Conservation (phyloP, 2,888 invertebrate species). For the Synanthedon andrenaeformis region DNA sequence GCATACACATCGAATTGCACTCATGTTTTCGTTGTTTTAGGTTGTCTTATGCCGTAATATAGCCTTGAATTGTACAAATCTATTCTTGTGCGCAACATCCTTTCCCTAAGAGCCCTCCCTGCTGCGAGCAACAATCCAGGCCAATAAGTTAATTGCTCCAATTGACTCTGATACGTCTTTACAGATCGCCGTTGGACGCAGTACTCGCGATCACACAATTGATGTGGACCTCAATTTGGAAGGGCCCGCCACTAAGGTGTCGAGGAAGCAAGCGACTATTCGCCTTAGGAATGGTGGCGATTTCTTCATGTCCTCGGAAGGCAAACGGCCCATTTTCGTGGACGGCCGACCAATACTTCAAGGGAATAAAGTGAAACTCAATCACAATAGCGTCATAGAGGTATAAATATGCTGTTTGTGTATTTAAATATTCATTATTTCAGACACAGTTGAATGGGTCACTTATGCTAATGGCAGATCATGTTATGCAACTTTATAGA, state of each 20-base stretch:
- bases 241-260: constrained; percentile 94
- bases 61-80: background rate
- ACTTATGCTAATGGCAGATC: background rate
- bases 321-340: constrained; percentile 93
- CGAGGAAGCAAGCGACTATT: constrained; percentile 92
- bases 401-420: constrained; percentile 44
- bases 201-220: constrained; percentile 87
- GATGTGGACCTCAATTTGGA: constrained; percentile 95
- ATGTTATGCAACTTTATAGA: background rate
- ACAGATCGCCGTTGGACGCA: constrained; percentile 91
- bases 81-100: background rate
- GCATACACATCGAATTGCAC: no score
- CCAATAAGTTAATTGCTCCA: background rate
- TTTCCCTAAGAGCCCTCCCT: background rate
- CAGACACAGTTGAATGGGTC: background rate
- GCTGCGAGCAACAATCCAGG: background rate
- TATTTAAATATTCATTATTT: no score
- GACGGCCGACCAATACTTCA: constrained; percentile 91
- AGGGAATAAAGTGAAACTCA: constrained; percentile 90
- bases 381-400: constrained; percentile 95
- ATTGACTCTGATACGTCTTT: background rate
- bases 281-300: constrained; percentile 92
- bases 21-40: no score
- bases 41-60: no score
- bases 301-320: constrained; percentile 95